These are phyloP conservation scores for Phymanthus crucifer DNA, from an alignment of 92 coral and sea anemone species.

Conservation along the genomic window DNA sequence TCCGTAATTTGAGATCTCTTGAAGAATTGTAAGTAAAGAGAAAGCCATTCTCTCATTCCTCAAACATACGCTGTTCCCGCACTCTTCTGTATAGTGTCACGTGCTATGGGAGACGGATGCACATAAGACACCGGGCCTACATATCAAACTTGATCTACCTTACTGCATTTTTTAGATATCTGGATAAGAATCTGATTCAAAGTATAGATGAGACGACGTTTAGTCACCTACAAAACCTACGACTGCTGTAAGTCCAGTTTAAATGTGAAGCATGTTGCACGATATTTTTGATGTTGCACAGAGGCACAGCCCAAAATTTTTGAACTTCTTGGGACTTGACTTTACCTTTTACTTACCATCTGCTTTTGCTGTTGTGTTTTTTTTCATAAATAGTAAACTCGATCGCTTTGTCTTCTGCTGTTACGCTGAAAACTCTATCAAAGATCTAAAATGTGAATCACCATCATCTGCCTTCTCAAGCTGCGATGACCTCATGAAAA, in stretches of 20 bases:
- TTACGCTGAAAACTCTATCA: slow-evolving; percentile 14
- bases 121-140: neutral
- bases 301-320: too few species aligned
- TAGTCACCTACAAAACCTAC: neutral
- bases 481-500: too few species aligned
- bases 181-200: neutral
- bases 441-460: slow-evolving; percentile 12
- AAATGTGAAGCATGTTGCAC: neutral
- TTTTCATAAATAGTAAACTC: neutral
- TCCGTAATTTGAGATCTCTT: too few species aligned
- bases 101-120: too few species aligned
- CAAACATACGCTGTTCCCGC: too few species aligned
- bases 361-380: too few species aligned
- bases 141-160: neutral
- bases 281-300: too few species aligned
- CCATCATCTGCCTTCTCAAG: too few species aligned
- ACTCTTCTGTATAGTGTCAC: too few species aligned
- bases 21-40: neutral
- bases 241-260: neutral
- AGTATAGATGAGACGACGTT: neutral
- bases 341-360: too few species aligned
- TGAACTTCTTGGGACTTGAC: too few species aligned
- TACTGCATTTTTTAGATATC: slow-evolving; percentile 4
- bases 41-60: too few species aligned
- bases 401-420: slow-evolving; percentile 29